Percentiles rank a stretch among this genome's conserved stretches.
Conservation (phyloP, 1,140 invertebrate genomes). For the Calephelis nemesis region DNA sequence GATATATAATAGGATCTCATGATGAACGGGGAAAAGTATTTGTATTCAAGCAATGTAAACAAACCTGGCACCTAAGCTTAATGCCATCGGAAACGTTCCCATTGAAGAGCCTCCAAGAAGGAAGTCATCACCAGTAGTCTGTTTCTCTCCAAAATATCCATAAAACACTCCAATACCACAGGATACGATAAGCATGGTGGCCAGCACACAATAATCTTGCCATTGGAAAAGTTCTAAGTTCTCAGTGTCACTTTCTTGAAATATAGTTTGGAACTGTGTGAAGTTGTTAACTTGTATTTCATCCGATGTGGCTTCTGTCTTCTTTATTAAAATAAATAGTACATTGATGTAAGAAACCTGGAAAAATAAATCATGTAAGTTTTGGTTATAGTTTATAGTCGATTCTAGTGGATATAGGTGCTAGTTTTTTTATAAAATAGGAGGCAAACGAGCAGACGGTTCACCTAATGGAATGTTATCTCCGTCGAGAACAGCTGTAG, state of each 20-base stretch:
- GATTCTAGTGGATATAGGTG: not conserved
- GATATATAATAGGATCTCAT: too few relatives aligned
- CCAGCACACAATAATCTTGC: constrained; percentile 87
- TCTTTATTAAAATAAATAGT: not conserved
- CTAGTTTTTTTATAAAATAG: too few relatives aligned
- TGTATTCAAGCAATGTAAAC: not conserved
- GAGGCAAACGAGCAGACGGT: too few relatives aligned
- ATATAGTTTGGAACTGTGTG: constrained; percentile 18
- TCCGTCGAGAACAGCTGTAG: too few relatives aligned
- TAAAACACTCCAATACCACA: constrained; percentile 90
- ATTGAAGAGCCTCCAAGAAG: constrained; percentile 87
- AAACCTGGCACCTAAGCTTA: constrained; percentile 88
- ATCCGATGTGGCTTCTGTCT: constrained; percentile 13
- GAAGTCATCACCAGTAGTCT: constrained; percentile 88
- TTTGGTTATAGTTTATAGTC: not conserved
- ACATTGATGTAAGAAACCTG: not conserved
- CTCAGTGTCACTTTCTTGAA: constrained; percentile 33
- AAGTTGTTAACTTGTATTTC: not conserved
- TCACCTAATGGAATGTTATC: too few relatives aligned
- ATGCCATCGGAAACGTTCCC: constrained; percentile 88
- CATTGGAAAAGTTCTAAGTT: constrained; percentile 78
- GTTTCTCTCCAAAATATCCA: constrained; percentile 86
- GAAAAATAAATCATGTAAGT: not conserved
- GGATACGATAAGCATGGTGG: constrained; percentile 85
- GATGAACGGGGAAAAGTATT: too few relatives aligned